phyloP scores from a whole-genome alignment of 2,797 vertebrate species.

The Picus viridis region DNA sequence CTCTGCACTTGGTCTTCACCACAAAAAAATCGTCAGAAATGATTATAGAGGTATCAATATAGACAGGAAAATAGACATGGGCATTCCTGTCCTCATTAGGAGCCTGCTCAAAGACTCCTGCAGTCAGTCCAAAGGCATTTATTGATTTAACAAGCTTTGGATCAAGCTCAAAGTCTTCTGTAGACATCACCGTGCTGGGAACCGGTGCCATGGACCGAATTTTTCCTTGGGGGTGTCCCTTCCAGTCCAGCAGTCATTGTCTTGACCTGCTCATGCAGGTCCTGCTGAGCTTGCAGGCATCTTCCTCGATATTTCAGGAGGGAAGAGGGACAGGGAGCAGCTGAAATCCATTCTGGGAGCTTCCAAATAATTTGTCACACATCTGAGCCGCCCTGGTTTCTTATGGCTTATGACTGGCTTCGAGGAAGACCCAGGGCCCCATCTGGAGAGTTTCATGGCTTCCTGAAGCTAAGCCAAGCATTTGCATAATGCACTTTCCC shows the following conservation, averaged over 20 bases:
- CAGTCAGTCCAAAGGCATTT: not conserved
- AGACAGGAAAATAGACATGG: not conserved
- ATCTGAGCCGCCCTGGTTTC: accelerated
- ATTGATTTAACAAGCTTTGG: not conserved
- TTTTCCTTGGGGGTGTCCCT: accelerated
- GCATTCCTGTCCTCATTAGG: not conserved
- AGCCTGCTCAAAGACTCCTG: not conserved
- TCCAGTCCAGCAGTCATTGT: not conserved
- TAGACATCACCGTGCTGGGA: not conserved
- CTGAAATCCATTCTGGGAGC: not conserved
- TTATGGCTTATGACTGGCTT: not conserved
- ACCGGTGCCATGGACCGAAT: not conserved
- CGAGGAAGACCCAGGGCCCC: not conserved
- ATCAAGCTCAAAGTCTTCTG: not conserved
- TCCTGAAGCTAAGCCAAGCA: not conserved
- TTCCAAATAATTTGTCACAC: accelerated
- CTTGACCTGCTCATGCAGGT: not conserved
- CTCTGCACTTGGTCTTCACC: not conserved
- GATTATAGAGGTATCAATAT: not conserved
- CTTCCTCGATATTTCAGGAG: accelerated
- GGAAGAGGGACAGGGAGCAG: not conserved
- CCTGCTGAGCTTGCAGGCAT: not conserved
- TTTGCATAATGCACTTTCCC: not conserved
- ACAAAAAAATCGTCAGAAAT: not conserved
- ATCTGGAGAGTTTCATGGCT: not conserved